phyloP scores from a whole-genome alignment of 2,113 vertebrate genomes.

The Mirounga angustirostris region DNA sequence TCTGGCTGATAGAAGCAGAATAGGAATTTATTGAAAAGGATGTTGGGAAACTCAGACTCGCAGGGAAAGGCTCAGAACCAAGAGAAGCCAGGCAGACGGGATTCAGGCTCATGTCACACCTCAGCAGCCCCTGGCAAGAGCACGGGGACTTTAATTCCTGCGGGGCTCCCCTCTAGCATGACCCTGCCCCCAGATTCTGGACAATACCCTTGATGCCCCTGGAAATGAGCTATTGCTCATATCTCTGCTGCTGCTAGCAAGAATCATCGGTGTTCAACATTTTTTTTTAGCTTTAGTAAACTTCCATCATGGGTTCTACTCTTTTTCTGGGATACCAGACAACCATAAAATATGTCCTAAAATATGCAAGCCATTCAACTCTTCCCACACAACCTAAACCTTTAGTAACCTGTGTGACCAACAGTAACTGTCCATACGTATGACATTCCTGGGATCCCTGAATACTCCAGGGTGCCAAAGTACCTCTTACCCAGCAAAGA shows the following conservation, averaged over 20 bases:
- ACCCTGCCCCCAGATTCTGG: background rate
- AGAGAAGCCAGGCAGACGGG: background rate
- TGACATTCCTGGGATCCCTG: conserved; percentile 50
- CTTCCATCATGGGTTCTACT: background rate
- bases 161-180: rapidly evolving
- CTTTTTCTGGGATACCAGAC: background rate
- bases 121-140: background rate
- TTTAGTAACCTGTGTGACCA: background rate
- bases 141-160: background rate
- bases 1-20: background rate
- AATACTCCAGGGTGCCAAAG: conserved; percentile 70
- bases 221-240: background rate
- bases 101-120: background rate
- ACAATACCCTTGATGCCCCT: background rate
- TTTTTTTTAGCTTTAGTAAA: background rate
- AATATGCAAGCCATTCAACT: background rate
- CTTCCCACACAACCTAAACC: too few species aligned
- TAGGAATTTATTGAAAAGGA: background rate
- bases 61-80: background rate
- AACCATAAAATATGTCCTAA: background rate
- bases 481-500: background rate
- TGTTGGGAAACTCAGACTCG: background rate
- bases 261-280: background rate
- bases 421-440: conserved; percentile 25
- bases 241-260: background rate